These are phyloP conservation scores for Diorhabda elongata DNA, from an alignment of 1,140 invertebrate species.

Conservation along the genomic window DNA sequence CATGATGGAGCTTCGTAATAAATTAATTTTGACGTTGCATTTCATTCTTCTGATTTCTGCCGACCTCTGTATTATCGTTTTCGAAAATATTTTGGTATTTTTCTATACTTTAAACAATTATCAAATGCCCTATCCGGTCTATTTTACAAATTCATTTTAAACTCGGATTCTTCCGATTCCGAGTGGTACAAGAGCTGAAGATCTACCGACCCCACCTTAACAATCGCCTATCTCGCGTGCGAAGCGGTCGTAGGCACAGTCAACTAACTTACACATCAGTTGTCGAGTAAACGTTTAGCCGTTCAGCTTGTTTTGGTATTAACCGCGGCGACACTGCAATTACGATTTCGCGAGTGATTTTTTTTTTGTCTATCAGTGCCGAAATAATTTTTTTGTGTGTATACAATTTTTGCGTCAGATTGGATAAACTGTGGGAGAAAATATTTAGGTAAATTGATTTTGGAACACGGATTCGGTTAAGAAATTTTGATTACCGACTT, in stretches of 20 bases:
- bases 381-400: not conserved
- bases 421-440: not conserved
- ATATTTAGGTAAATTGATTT: constrained; percentile 3
- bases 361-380: not conserved
- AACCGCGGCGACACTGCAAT: constrained; percentile 7
- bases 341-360: constrained; percentile 2
- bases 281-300: constrained; percentile 24
- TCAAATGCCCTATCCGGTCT: no score
- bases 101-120: no score
- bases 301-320: constrained; percentile 8
- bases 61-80: no score
- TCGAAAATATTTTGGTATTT: no score
- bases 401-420: not conserved
- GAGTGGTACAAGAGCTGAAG: not conserved
- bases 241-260: constrained; percentile 16
- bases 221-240: constrained; percentile 24
- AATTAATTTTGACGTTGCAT: no score
- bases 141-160: no score
- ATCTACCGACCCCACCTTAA: constrained; percentile 20
- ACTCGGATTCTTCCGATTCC: no score
- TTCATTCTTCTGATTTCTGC: no score
- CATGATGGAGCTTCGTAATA: no score
- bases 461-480: not conserved
- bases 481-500: constrained; percentile 2
- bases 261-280: constrained; percentile 17